phyloP scores from a whole-genome alignment of 2,113 vertebrate genomes.

The Calidris pygmaea region DNA sequence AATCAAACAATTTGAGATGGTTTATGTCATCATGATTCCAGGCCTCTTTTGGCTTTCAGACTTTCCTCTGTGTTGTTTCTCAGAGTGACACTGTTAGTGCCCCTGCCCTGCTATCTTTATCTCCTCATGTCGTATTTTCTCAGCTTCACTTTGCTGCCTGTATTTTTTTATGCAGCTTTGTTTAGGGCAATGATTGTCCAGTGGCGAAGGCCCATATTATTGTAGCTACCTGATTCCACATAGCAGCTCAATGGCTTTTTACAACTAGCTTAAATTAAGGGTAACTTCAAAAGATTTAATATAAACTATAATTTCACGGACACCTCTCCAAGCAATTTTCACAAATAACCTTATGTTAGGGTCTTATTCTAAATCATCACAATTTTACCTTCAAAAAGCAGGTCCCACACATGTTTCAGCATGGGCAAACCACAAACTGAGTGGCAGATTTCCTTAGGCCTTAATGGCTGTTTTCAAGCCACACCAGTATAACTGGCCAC shows the following conservation, averaged over 20 bases:
- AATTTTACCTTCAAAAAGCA: neutral
- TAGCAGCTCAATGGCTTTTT: neutral
- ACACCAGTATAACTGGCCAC: neutral
- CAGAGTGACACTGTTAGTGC: neutral
- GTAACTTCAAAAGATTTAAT: neutral
- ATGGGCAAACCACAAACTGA: neutral
- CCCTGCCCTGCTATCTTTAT: neutral
- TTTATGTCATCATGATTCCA: neutral
- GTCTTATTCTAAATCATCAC: neutral
- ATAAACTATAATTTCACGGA: neutral
- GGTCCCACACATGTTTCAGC: neutral
- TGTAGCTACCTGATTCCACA: neutral
- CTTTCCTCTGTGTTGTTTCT: neutral
- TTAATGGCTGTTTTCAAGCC: neutral
- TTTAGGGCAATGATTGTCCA: neutral
- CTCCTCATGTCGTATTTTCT: neutral
- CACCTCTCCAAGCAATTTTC: neutral
- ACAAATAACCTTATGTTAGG: neutral
- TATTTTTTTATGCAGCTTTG: neutral
- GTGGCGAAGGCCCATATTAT: neutral
- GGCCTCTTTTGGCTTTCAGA: neutral
- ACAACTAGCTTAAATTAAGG: neutral
- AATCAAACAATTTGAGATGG: neutral
- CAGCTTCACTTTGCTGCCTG: neutral
- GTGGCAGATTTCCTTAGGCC: neutral